phyloP scores from a whole-genome alignment of 92 coral and sea anemone species.

The Anthopleura xanthogrammica region DNA sequence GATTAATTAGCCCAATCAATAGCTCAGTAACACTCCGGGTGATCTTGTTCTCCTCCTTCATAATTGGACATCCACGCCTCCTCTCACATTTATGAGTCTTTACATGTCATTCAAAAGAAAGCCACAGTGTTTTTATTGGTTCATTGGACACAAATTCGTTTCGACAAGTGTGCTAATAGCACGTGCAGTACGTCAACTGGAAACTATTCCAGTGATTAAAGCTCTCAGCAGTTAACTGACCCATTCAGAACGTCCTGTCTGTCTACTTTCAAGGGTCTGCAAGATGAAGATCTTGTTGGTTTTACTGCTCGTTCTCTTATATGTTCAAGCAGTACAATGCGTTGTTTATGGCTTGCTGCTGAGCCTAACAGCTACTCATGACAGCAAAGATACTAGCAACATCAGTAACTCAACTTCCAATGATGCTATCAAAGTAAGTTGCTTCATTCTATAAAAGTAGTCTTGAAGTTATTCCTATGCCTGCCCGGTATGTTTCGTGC shows the following conservation, averaged over 20 bases:
- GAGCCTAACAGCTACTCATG: constrained; percentile 61
- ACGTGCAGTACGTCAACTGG: constrained; percentile 74
- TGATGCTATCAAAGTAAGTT: constrained; percentile 24
- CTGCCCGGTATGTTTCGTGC: neutral
- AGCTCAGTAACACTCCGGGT: constrained; percentile 66
- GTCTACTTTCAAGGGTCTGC: constrained; percentile 20
- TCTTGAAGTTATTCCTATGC: neutral
- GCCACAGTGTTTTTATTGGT: constrained; percentile 43
- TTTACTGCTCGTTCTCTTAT: constrained; percentile 36
- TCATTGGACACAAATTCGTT: constrained; percentile 46
- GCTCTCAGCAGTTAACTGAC: constrained; percentile 30
- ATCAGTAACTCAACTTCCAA: constrained; percentile 11
- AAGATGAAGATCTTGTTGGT: constrained; percentile 50
- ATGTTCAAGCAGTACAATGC: constrained; percentile 51
- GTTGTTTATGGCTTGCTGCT: constrained; percentile 88
- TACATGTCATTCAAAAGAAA: constrained; percentile 51
- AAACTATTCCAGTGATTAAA: constrained; percentile 24
- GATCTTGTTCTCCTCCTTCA: constrained; percentile 78
- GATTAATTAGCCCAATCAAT: constrained; percentile 71
- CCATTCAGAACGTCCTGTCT: constrained; percentile 2
- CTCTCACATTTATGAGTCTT: constrained; percentile 33
- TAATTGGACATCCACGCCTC: constrained; percentile 93
- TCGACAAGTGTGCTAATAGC: constrained; percentile 57
- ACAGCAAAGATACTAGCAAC: constrained; percentile 21
- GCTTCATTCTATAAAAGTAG: neutral